Evolutionary conservation across 64 coral and sea anemone genomes (phyloP).

Genomic region (Stylophora pistillata): DNA sequence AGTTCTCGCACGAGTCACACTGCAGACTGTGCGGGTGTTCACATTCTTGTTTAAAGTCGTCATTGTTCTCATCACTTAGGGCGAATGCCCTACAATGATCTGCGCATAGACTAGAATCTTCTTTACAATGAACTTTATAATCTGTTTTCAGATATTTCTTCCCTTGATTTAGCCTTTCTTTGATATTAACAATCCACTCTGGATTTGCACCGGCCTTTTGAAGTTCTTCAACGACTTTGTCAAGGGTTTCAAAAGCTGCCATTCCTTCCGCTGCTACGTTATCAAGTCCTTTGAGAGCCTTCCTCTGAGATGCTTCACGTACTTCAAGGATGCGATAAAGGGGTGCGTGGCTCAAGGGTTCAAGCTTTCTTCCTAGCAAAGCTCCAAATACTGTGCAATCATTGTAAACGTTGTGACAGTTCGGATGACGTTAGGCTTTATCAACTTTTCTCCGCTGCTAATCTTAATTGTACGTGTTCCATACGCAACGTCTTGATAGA

Average conservation of each 20-base stretch:
- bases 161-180: neutral
- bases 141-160: constrained; percentile 22
- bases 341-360: neutral
- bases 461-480: too few relatives aligned
- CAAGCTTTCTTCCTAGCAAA: constrained; percentile 1
- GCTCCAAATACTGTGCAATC: constrained; percentile 6
- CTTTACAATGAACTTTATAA: neutral
- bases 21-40: constrained; percentile 16
- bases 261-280: neutral
- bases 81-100: neutral
- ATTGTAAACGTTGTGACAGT: constrained; percentile 3
- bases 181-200: neutral
- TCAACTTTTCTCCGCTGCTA: too few relatives aligned
- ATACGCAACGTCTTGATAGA: too few relatives aligned
- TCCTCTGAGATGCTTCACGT: constrained; percentile 32
- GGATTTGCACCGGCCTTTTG: neutral
- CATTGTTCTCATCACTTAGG: constrained; percentile 19
- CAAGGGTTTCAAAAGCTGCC: neutral
- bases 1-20: constrained; percentile 39
- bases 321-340: constrained; percentile 24
- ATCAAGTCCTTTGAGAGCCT: constrained; percentile 24
- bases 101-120: neutral
- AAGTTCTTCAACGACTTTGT: neutral
- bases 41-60: constrained; percentile 42
- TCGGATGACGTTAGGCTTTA: constrained; percentile 22